Base-by-base conservation (phyloP, 2,888 invertebrate genomes). In the Eupithecia inturbata region DNA sequence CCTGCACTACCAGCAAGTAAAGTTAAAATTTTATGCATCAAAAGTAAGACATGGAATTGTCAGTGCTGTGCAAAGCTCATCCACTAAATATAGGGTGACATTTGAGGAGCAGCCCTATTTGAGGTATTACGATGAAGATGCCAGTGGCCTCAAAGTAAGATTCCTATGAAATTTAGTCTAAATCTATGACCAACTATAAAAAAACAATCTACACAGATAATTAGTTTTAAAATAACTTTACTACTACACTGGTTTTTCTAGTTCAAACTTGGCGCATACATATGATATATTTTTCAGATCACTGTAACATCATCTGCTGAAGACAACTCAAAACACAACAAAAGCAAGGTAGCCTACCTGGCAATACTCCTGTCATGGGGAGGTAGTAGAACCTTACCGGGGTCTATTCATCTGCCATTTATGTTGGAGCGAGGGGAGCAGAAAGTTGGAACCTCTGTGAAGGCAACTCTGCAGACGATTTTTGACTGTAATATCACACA, bases 401-500 rank as follows among this genome's bases (percentile, higher is more conserved):
- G 84, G 57, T 86, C 91, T 1, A 88, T 83, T 31, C 91, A 94
- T 77, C 82, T 95, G 14, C 95, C 95, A 6, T 92, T 92, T 77
- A 86, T 95, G 87, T 78, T 95, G 22, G 95, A 95, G 70, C 84
- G 87, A 77, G 95, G 95, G 1, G 91, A 92, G 63, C 87, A 88
- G 71, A 91, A 80, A 78, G 78, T 92, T 31, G 89, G 89, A 0
- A 80, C 82, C 7, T 82, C 88, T 75, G 93, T 95, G 0, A 92
- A 91, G 78, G 74, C 84, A 26, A 85, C 87, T 0, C 76, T 95
- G 70, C 90, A 90, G 72, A 89, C 82, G 41, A 81, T 94, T 69
- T 95, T 95, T 90, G 95, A 95, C 79, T 94, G 95, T 75, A 90
- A 88, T 72, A 92, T 95, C 22, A 89, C 86, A 75, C 92, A 89